phyloP scores from a whole-genome alignment of 2,797 vertebrate species.

The Macroramphosus scolopax region DNA sequence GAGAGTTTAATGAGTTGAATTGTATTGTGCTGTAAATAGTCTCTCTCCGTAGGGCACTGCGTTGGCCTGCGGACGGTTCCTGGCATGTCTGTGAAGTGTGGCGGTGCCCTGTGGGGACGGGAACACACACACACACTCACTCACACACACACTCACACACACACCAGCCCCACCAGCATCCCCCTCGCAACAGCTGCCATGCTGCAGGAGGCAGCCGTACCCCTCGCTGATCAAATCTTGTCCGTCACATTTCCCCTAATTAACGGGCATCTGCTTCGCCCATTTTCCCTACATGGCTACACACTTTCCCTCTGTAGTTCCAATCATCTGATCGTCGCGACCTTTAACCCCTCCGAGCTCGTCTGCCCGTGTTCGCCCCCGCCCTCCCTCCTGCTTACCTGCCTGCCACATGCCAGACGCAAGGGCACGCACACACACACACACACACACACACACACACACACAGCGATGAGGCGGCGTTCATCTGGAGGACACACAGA shows the following conservation, averaged over 20 bases:
- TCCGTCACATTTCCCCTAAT: conserved; percentile 99
- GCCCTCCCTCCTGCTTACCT: conserved; percentile 48
- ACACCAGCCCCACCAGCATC: conserved; percentile 77
- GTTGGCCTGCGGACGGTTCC: conserved; percentile 74
- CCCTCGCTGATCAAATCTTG: conserved; percentile 93
- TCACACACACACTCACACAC: conserved; percentile 31
- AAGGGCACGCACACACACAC: conserved; percentile 56
- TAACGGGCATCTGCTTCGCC: conserved; percentile 98
- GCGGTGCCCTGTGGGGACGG: conserved; percentile 74
- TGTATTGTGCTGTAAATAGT: conserved; percentile 76
- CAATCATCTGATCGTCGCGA: conserved; percentile 72
- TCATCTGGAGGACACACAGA: conserved; percentile 23
- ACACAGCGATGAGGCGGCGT: conserved; percentile 36
- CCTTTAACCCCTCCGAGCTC: conserved; percentile 66
- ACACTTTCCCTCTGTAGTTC: conserved; percentile 67
- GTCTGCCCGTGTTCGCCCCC: conserved; percentile 16
- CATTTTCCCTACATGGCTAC: conserved; percentile 86
- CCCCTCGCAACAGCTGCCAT: conserved; percentile 93
- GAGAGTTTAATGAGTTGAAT: conserved; percentile 74
- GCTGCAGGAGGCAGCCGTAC: conserved; percentile 89
- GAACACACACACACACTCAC: conserved; percentile 31
- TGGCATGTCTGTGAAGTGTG: conserved; percentile 73
- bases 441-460: conserved; percentile 23
- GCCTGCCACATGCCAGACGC: conserved; percentile 39
- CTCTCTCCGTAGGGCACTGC: conserved; percentile 68